Evolutionary conservation across 2,797 vertebrate species (phyloP).

Genomic region (Tapera naevia): DNA sequence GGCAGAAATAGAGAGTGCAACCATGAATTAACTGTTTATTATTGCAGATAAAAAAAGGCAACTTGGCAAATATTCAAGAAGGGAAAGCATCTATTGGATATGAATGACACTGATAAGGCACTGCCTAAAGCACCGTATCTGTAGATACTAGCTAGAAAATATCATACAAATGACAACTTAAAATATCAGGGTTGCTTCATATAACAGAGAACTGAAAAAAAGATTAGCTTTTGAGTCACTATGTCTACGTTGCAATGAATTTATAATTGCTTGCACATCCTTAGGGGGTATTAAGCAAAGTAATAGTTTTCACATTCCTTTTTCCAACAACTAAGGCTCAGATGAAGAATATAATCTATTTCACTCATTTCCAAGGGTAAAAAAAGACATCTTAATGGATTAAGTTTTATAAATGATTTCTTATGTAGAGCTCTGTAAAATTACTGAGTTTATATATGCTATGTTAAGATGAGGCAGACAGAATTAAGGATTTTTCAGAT

Average conservation of each 20-base stretch:
- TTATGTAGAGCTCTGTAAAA: neutral
- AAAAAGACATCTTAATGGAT: neutral
- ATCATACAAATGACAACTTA: neutral
- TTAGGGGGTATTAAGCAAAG: neutral
- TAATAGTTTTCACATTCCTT: neutral
- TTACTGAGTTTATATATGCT: neutral
- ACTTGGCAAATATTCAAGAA: neutral
- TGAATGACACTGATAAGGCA: neutral
- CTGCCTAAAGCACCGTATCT: neutral
- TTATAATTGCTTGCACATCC: neutral
- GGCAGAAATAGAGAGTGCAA: neutral
- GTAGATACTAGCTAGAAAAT: neutral
- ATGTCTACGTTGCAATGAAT: neutral
- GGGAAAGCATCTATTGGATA: neutral
- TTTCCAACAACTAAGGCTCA: neutral
- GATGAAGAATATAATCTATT: neutral
- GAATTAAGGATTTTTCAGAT: neutral
- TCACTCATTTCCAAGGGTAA: neutral
- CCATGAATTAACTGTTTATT: neutral
- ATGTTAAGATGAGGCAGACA: neutral
- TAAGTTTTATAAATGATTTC: neutral
- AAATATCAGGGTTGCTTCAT: neutral
- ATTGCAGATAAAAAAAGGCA: neutral
- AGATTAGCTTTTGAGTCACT: neutral
- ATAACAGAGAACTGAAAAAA: neutral